phyloP scores from a whole-genome alignment of 2,113 vertebrate genomes.

The Odontesthes bonariensis region DNA sequence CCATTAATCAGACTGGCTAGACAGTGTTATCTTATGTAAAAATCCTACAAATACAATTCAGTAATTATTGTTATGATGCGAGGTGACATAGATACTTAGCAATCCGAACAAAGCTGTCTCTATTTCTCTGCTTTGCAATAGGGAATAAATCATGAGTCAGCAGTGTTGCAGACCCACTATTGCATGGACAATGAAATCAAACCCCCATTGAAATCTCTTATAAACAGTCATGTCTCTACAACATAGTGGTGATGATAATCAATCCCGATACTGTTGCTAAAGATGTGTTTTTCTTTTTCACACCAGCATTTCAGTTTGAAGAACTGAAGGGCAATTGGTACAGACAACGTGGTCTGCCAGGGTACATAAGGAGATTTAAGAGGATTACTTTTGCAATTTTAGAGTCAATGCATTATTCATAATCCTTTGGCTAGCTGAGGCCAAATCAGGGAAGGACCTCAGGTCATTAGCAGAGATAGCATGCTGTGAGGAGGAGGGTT shows the following conservation, averaged over 20 bases:
- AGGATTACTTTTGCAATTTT: constrained; percentile 87
- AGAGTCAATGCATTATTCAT: constrained; percentile 86
- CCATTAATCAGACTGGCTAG: constrained; percentile 60
- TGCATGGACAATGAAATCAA: constrained; percentile 41
- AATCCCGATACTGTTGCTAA: constrained; percentile 39
- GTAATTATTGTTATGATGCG: constrained; percentile 62
- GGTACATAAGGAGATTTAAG: constrained; percentile 84
- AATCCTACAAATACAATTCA: constrained; percentile 56
- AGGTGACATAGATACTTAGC: constrained; percentile 54
- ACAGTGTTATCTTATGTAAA: constrained; percentile 58
- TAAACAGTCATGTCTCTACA: constrained; percentile 38
- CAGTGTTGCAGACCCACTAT: constrained; percentile 54
- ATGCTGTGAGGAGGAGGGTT: constrained; percentile 55
- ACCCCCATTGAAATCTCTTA: constrained; percentile 37
- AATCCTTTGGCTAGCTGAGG: constrained; percentile 82
- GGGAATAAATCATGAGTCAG: constrained; percentile 76
- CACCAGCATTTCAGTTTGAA: constrained; percentile 59
- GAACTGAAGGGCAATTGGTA: constrained; percentile 76
- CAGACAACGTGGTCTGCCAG: constrained; percentile 78
- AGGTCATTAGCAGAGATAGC: constrained; percentile 76
- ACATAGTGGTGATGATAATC: constrained; percentile 47
- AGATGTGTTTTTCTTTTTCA: constrained; percentile 20
- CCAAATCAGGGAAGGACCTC: constrained; percentile 82
- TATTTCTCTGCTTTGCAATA: constrained; percentile 26
- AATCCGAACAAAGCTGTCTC: constrained; percentile 49